Conservation (phyloP, 2,113 vertebrate species). For the Leuciscus idus region DNA sequence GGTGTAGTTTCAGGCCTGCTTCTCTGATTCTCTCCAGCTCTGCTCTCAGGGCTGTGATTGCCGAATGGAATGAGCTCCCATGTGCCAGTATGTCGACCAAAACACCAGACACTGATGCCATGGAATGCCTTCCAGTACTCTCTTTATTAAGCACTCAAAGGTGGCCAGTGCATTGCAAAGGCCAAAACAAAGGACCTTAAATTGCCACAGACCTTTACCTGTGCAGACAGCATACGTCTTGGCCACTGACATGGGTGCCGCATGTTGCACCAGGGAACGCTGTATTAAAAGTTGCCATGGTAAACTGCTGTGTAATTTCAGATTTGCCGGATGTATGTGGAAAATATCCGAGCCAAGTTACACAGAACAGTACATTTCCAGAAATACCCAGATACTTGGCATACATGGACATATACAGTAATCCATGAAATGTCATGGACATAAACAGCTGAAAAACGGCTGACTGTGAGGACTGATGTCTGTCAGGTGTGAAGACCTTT, state of each 20-base stretch:
- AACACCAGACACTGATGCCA: no score
- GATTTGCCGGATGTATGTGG: neutral
- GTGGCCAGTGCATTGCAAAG: neutral
- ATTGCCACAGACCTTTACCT: slow-evolving; percentile 3
- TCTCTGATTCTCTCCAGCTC: neutral
- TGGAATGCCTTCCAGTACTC: neutral
- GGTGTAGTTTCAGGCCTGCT: neutral
- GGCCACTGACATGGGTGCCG: neutral
- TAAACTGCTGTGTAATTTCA: no score
- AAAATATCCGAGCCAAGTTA: neutral
- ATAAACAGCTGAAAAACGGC: neutral
- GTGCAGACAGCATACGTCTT: neutral
- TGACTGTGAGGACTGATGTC: neutral
- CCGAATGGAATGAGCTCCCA: neutral
- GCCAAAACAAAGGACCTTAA: neutral
- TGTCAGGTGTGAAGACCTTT: neutral
- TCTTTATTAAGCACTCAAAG: neutral
- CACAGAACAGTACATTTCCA: neutral
- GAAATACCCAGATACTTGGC: neutral
- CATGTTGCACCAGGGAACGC: neutral
- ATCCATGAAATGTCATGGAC: neutral
- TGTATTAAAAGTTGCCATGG: no score
- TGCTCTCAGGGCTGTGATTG: neutral
- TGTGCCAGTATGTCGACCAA: neutral
- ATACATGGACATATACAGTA: neutral